Conservation (phyloP, 2,113 vertebrate genomes). For the Eurystomus gularis region DNA sequence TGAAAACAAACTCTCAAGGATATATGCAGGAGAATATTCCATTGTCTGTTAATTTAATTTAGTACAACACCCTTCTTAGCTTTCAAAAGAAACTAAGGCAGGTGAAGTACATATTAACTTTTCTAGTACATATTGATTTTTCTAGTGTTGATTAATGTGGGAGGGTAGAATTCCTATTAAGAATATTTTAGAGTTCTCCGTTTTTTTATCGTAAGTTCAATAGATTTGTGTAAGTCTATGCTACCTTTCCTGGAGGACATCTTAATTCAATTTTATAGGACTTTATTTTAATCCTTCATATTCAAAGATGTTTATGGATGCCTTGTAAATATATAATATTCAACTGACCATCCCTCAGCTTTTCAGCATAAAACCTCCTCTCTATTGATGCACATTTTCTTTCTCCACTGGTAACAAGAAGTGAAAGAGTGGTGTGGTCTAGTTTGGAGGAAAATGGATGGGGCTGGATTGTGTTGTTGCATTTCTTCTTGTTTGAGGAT, state of each 20-base stretch:
- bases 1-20: not conserved
- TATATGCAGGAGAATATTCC: not conserved
- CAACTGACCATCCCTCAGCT: not conserved
- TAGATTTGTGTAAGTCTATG: not conserved
- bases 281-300: not conserved
- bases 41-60: not conserved
- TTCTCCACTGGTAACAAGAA: not conserved
- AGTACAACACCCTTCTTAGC: not conserved
- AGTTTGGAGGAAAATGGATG: not conserved
- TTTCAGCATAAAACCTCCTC: not conserved
- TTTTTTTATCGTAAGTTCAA: not conserved
- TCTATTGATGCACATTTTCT: not conserved
- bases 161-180: not conserved
- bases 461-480: not conserved
- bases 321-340: not conserved
- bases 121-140: not conserved
- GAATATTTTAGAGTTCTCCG: not conserved
- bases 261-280: not conserved
- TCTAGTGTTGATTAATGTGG: conserved; percentile 24
- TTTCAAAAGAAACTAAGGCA: not conserved
- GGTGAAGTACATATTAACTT: not conserved
- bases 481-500: not conserved
- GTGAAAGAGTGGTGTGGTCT: not conserved
- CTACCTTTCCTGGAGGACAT: not conserved
- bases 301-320: not conserved